Conservation (phyloP, 2,113 vertebrate species). For the Parotia lawesii region DNA sequence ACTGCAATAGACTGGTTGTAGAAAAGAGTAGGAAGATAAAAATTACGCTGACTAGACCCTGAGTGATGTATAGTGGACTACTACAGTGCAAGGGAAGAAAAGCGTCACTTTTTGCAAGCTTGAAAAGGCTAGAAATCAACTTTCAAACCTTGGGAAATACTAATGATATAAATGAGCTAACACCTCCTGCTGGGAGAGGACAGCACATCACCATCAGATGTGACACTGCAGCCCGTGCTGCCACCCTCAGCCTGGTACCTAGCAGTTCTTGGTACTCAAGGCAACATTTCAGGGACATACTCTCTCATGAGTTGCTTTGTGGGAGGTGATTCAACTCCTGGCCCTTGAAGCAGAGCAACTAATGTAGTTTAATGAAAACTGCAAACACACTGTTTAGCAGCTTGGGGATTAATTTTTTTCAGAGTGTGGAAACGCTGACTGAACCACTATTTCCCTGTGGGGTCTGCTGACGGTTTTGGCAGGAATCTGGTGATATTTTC, state of each 20-base stretch:
- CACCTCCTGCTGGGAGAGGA: background rate
- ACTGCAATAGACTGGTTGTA: background rate
- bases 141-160: background rate
- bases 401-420: fast-evolving
- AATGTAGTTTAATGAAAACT: background rate
- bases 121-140: background rate
- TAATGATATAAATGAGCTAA: background rate
- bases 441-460: background rate
- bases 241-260: background rate
- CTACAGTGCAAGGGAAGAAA: background rate
- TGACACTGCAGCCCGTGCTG: background rate
- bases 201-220: background rate
- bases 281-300: background rate
- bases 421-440: background rate
- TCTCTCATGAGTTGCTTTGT: background rate
- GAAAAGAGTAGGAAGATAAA: background rate
- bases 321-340: background rate
- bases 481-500: background rate
- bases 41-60: background rate
- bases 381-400: background rate
- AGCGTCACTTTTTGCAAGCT: background rate
- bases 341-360: background rate
- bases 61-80: background rate
- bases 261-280: background rate
- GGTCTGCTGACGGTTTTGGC: background rate